Evolutionary conservation across 2,113 vertebrate genomes (phyloP), one percentile per base, ranked within the genome.

Genomic region (Gasterosteus aculeatus): DNA sequence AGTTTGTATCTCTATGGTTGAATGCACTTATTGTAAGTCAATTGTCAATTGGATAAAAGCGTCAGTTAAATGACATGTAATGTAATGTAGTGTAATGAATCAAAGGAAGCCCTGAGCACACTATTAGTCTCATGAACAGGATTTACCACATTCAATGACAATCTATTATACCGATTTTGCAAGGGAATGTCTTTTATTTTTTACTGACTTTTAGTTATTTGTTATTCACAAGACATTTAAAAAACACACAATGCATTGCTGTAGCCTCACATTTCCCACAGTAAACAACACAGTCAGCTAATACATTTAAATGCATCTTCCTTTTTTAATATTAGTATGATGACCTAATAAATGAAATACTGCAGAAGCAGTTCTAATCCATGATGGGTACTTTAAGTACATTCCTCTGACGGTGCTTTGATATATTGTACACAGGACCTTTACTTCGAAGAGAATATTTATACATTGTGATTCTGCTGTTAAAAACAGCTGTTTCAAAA

Each of bases 71-170:
- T n/a, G n/a, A n/a, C n/a, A n/a, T n/a, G n/a, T n/a, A n/a, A n/a
- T n/a, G n/a, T n/a, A n/a, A n/a, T n/a, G n/a, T n/a, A n/a, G n/a
- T n/a, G n/a, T n/a, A n/a, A n/a, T 79, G 85, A 85, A 87, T 93
- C 89, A 92, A 92, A 92, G 88, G 80, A 86, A 88, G 69, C 89
- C 85, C 91, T 90, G 86, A 90, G 57, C 67, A 72, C 67, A 35
- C 64, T 90, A 90, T 92, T 87, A 64, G 80, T 60, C 74, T 77
- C 80, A 75, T 89, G 90, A 91, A 85, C 65, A 9, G 66, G 0
- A 78, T 88, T 74, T 53, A 90, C 72, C 58, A 69, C 64, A 69
- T 2, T 73, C 74, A 83, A 39, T 26, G 66, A 9, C 19, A 6
- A 38, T 38, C 8, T 9, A 35, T 35, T 38, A 38, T 47, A 1